These are phyloP conservation scores for Epizoanthus fatuus DNA, from an alignment of 92 coral and sea anemone species.

Conservation along the genomic window DNA sequence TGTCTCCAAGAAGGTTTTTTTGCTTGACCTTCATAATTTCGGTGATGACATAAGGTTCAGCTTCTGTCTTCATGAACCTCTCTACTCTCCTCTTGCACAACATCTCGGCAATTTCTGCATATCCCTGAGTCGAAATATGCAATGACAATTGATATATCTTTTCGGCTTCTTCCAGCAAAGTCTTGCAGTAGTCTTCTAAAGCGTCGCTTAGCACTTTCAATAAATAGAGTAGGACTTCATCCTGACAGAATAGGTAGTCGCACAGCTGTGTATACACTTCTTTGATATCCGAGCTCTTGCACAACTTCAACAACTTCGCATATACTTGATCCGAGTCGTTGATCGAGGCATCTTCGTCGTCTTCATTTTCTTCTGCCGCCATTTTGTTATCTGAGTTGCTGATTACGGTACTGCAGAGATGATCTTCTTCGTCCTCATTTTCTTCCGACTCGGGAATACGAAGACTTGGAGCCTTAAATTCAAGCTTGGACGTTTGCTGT, in stretches of 20 bases:
- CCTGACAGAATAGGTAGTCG: constrained; percentile 16
- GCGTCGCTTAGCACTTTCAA: constrained; percentile 1
- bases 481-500: neutral
- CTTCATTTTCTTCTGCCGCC: too few species aligned
- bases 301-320: neutral
- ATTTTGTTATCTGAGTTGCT: too few species aligned
- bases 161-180: constrained; percentile 11
- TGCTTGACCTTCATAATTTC: neutral
- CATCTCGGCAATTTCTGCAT: neutral
- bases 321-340: neutral
- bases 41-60: neutral
- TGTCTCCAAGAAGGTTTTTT: constrained; percentile 3
- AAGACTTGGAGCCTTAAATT: neutral
- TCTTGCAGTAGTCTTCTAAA: constrained; percentile 4
- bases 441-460: neutral
- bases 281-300: neutral
- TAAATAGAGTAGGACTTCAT: neutral
- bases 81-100: constrained; percentile 19
- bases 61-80: constrained; percentile 16
- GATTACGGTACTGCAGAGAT: neutral
- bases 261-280: constrained; percentile 3
- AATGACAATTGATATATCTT: neutral
- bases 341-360: too few species aligned
- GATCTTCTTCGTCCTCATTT: neutral
- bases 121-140: constrained; percentile 10